A percentile compares a stretch with the other conserved stretches of the same genome.
Conservation (phyloP, 2,797 vertebrate species). For the Sternotherus odoratus region DNA sequence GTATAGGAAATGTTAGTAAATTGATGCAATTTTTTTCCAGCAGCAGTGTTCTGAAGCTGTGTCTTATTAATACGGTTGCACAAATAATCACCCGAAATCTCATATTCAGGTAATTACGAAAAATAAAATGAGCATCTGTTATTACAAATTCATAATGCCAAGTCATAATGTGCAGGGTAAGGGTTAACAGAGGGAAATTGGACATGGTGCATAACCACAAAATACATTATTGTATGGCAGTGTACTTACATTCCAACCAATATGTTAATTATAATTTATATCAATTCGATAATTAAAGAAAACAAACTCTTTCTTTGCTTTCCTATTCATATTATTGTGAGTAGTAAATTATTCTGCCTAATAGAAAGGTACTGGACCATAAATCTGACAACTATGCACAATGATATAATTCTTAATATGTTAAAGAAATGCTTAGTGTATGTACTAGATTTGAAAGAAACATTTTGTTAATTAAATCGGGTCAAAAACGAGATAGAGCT, state of each 20-base stretch:
- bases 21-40: constrained; percentile 41
- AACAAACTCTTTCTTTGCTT: constrained; percentile 69
- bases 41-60: constrained; percentile 49
- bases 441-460: constrained; percentile 55
- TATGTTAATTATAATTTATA: constrained; percentile 81
- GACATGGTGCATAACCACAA: constrained; percentile 77
- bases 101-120: constrained; percentile 76
- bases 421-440: constrained; percentile 35
- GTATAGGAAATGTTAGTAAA: constrained; percentile 38
- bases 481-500: constrained; percentile 36
- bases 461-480: constrained; percentile 28
- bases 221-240: constrained; percentile 75
- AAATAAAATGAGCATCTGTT: constrained; percentile 76
- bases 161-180: constrained; percentile 73
- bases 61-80: constrained; percentile 68
- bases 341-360: constrained; percentile 56
- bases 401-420: constrained; percentile 57
- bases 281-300: constrained; percentile 80
- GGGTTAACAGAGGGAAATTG: constrained; percentile 79
- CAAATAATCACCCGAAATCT: constrained; percentile 70
- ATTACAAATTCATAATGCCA: constrained; percentile 72
- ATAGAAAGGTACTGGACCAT: constrained; percentile 39
- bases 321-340: constrained; percentile 53
- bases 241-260: constrained; percentile 75
- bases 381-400: constrained; percentile 59